Evolutionary conservation across 2,113 vertebrate genomes (phyloP).

Genomic region (Prionailurus bengalensis): DNA sequence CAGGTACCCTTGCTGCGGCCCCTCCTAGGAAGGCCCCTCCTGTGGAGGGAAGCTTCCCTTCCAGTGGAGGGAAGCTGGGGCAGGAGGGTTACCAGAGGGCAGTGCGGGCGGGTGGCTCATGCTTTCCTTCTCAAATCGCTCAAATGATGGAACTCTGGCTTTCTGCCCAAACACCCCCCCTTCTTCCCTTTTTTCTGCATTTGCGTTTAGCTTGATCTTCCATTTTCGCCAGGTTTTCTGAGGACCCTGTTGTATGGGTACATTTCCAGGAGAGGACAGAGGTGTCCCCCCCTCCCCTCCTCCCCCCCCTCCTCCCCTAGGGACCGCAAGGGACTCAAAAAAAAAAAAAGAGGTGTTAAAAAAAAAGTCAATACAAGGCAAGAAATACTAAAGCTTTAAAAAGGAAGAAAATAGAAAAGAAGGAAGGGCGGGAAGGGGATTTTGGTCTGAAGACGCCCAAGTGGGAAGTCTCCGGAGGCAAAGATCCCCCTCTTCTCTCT

Average conservation of each 20-base stretch:
- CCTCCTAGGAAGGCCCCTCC: fast-evolving
- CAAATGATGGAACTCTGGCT: fast-evolving
- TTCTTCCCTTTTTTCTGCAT: neutral
- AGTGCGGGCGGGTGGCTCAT: fast-evolving
- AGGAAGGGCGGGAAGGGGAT: fast-evolving
- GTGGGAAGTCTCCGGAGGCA: neutral
- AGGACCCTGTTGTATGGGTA: neutral
- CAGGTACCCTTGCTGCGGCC: neutral
- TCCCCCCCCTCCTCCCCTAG: neutral
- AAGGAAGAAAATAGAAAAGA: neutral
- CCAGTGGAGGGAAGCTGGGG: neutral
- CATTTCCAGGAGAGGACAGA: neutral
- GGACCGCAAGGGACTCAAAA: neutral
- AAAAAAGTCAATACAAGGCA: neutral
- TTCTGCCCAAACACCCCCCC: neutral
- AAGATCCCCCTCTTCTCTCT: no score
- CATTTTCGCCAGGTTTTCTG: neutral
- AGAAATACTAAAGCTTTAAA: neutral
- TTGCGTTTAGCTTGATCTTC: neutral
- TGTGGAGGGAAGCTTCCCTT: neutral
- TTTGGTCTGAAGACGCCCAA: neutral
- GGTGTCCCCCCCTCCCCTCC: no score
- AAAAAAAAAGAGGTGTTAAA: neutral
- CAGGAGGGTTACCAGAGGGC: no score
- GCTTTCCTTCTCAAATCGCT: neutral